Percentiles rank a stretch among this genome's conserved stretches.
These are phyloP conservation scores for Seira sanloemensis DNA, from an alignment of 2,888 invertebrate species.

Conservation along the genomic window DNA sequence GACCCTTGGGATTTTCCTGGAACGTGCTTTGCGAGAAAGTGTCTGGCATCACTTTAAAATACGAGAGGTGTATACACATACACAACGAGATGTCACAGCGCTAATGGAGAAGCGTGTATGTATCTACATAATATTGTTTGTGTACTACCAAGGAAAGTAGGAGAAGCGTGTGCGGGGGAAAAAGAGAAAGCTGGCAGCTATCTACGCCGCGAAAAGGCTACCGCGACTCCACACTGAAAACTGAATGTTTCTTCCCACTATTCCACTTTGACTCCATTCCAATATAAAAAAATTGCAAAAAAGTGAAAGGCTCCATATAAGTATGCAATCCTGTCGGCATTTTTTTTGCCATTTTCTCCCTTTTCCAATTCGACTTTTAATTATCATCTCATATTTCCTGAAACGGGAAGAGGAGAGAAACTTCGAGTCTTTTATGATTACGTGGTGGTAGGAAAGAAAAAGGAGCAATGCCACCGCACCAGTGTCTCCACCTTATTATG, in stretches of 20 bases:
- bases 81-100: conserved; percentile 44
- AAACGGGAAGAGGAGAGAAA: background rate
- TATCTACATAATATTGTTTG: no score
- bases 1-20: conserved; percentile 61
- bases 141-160: no score
- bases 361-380: background rate
- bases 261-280: background rate
- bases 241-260: background rate
- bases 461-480: conserved; percentile 9
- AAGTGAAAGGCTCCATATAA: background rate
- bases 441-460: background rate
- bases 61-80: background rate
- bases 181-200: conserved; percentile 8
- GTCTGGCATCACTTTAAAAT: conserved; percentile 63
- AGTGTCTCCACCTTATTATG: conserved; percentile 12
- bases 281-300: background rate
- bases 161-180: no score
- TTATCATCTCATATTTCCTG: conserved; percentile 14
- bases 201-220: background rate
- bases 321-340: background rate
- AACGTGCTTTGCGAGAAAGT: conserved; percentile 61
- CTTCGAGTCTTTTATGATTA: background rate
- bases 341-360: no score
- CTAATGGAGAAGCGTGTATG: conserved; percentile 17
- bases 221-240: background rate